Conservation (phyloP, 2,113 vertebrate species). For the Telmatochromis sp. region DNA sequence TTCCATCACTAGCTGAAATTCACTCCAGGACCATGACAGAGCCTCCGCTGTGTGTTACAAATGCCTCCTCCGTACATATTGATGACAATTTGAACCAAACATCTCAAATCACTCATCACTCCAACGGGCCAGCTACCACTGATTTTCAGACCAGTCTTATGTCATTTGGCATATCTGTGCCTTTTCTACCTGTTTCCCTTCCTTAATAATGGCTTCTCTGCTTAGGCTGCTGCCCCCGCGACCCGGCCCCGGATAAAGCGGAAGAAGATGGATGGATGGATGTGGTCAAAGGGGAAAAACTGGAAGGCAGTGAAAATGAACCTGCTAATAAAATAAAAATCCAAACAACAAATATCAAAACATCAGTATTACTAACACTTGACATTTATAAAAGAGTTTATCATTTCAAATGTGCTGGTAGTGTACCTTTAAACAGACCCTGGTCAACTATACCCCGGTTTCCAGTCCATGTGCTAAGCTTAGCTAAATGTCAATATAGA, state of each 20-base stretch:
- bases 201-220: background rate
- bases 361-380: no score
- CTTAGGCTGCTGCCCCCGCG: background rate
- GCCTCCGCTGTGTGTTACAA: background rate
- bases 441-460: no score
- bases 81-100: background rate
- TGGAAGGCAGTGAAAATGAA: background rate
- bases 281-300: background rate
- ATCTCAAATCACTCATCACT: background rate
- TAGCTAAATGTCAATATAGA: no score
- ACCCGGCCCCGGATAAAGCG: background rate
- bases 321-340: no score
- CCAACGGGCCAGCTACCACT: background rate
- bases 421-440: no score
- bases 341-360: no score
- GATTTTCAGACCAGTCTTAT: background rate
- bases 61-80: rapidly evolving
- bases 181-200: background rate
- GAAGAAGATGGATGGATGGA: background rate
- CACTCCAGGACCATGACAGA: background rate
- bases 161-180: background rate
- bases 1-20: background rate
- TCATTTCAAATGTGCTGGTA: no score
- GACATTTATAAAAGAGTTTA: no score
- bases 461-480: no score